Evolutionary conservation across 2,797 vertebrate species (phyloP).

Genomic region (Mus spretus): DNA sequence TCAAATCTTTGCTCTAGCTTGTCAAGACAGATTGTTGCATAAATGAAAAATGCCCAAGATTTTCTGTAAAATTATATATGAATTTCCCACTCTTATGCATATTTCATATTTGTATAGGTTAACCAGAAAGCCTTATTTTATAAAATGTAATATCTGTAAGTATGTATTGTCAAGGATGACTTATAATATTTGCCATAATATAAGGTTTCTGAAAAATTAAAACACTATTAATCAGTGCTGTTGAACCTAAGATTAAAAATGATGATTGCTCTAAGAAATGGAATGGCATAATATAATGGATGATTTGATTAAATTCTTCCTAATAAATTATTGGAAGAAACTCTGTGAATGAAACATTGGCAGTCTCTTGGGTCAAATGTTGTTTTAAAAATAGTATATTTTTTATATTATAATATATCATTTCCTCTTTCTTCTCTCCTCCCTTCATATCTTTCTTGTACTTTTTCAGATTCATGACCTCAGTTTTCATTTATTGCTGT

Average conservation of each 20-base stretch:
- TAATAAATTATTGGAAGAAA: neutral
- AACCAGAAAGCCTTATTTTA: neutral
- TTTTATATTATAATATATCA: neutral
- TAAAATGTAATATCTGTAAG: neutral
- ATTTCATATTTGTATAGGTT: slow-evolving; percentile 28
- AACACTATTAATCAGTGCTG: neutral
- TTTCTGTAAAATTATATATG: slow-evolving; percentile 56
- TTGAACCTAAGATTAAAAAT: slow-evolving; percentile 2
- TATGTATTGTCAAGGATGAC: neutral
- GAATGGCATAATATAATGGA: neutral
- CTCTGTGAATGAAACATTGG: neutral
- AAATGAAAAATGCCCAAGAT: slow-evolving; percentile 68
- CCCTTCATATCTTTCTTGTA: neutral
- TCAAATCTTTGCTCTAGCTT: slow-evolving; percentile 63
- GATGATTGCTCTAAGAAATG: neutral
- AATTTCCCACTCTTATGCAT: slow-evolving; percentile 48
- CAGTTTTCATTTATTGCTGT: neutral
- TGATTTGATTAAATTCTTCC: neutral
- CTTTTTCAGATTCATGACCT: neutral
- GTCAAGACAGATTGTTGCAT: slow-evolving; percentile 73
- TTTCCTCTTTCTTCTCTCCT: too few species aligned
- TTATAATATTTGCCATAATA: neutral
- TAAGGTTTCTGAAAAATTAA: slow-evolving; percentile 43
- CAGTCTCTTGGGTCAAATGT: neutral
- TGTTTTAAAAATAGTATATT: neutral